Evolutionary conservation across 2,888 invertebrate species (phyloP).

Genomic region (Phengaris alcon): DNA sequence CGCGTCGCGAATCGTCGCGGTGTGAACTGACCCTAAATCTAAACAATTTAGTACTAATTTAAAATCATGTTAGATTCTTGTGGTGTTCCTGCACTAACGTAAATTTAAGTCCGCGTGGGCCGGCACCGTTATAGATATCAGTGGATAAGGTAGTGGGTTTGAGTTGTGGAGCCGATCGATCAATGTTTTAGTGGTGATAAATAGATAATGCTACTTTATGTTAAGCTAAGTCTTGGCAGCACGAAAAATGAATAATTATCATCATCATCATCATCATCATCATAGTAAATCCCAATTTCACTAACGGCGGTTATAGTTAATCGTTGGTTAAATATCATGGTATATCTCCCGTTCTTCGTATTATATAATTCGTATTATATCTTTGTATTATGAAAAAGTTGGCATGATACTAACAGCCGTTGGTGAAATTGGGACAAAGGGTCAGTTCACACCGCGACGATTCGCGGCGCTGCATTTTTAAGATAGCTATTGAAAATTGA

Average conservation of each 20-base stretch:
- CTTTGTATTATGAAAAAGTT: too few relatives aligned
- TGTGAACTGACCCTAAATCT: neutral
- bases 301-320: too few relatives aligned
- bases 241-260: neutral
- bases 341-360: too few relatives aligned
- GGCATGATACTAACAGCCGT: too few relatives aligned
- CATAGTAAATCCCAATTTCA: too few relatives aligned
- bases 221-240: neutral
- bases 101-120: conserved; percentile 1
- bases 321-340: too few relatives aligned
- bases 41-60: conserved; percentile 6
- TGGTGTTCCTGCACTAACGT: neutral
- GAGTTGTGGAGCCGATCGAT: neutral
- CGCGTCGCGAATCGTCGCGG: neutral
- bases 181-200: conserved; percentile 18
- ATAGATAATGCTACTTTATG: conserved; percentile 17
- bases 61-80: neutral
- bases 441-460: too few relatives aligned
- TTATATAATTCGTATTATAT: too few relatives aligned
- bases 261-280: neutral
- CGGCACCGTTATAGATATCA: neutral
- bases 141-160: conserved; percentile 9
- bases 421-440: too few relatives aligned
- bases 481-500: too few relatives aligned
- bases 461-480: too few relatives aligned